Evolutionary conservation across 35 echinoderm and acorn worm species (phyloP).

Genomic region (Ophioderma brevispina): DNA sequence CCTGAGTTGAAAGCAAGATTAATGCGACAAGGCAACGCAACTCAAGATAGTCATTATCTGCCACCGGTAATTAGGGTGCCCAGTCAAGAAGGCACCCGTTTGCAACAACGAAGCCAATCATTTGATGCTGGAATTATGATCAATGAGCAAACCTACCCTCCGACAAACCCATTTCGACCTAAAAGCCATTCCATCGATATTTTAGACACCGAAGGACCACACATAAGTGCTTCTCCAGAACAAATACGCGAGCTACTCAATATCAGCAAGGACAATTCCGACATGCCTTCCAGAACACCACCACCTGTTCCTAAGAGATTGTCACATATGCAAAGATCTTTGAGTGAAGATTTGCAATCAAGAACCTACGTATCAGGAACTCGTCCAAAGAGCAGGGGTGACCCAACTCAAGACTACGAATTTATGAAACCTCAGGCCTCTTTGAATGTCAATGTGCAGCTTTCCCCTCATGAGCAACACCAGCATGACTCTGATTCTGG

Average conservation of each 20-base stretch:
- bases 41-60: not conserved
- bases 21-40: not conserved
- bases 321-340: not conserved
- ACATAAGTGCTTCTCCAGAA: not conserved
- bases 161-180: not conserved
- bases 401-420: not conserved
- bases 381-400: not conserved
- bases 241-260: not conserved
- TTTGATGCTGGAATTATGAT: not conserved
- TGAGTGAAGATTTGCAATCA: no score
- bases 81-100: not conserved
- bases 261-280: not conserved
- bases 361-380: not conserved
- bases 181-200: not conserved
- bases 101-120: not conserved
- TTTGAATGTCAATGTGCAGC: not conserved
- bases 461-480: not conserved
- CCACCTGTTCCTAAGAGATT: not conserved
- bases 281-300: not conserved
- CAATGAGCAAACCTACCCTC: not conserved
- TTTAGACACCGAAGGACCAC: not conserved
- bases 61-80: not conserved
- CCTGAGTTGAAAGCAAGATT: not conserved
- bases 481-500: not conserved
- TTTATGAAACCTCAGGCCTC: not conserved